Conservation (phyloP, 2,113 vertebrate genomes). For the Psittacus erithacus region DNA sequence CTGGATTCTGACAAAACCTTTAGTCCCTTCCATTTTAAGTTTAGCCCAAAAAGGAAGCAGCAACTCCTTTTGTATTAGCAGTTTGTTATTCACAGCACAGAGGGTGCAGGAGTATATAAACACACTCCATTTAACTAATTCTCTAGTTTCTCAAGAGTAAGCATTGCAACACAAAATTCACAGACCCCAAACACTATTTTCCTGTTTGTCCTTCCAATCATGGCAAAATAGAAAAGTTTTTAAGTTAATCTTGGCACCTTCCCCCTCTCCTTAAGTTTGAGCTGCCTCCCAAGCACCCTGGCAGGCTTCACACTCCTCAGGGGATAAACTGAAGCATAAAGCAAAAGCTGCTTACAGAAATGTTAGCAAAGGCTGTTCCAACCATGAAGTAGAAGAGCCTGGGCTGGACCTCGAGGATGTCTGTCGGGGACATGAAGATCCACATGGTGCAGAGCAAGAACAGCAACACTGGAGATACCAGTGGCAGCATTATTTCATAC, state of each 20-base stretch:
- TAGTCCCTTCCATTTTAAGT: background rate
- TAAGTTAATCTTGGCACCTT: background rate
- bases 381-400: slow-evolving; percentile 96
- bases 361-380: slow-evolving; percentile 94
- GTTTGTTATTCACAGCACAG: background rate
- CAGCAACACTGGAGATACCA: slow-evolving; percentile 90
- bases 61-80: background rate
- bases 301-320: background rate
- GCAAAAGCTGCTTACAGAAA: slow-evolving; percentile 83
- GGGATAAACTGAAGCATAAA: background rate
- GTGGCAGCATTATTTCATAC: slow-evolving; percentile 91
- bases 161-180: background rate
- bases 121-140: background rate
- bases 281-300: background rate
- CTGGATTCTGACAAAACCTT: background rate
- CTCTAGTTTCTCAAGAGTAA: background rate
- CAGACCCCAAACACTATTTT: background rate
- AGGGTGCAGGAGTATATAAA: accelerated
- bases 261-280: background rate
- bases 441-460: slow-evolving; percentile 88
- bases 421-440: slow-evolving; percentile 84
- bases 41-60: background rate
- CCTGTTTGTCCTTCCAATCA: background rate
- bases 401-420: slow-evolving; percentile 88
- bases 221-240: background rate